Evolutionary conservation across 1,140 invertebrate species (phyloP), one percentile per base, ranked within the genome.

Genomic region (Calephelis virginiensis): DNA sequence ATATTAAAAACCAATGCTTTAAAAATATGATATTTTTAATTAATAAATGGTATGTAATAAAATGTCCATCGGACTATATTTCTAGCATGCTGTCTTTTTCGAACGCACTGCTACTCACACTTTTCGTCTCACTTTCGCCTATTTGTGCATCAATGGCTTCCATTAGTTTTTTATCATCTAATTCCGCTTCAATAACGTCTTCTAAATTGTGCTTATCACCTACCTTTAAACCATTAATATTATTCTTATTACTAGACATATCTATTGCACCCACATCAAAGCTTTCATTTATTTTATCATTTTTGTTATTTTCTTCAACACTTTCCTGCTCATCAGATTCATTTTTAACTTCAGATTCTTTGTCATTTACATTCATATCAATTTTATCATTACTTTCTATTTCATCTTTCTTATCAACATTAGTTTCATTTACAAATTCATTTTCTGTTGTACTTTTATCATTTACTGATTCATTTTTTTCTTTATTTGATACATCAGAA

Each of bases 121-220:
- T 53, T 38, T 68, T 63, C 60, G 6, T 47, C 12, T 40, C 28
- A 28, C 61, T 70, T 17, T 77, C 81, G 5, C 68, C 75, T 4
- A 82, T 81, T 13, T 85, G 75, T 12, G 68, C 74, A 8, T 83
- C 70, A 17, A 83, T 45, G 3, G 67, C 82, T 8, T 75, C 72
- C 75, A 82, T 80, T 8, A 82, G 53, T 14, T 70, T 73, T 1
- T 59, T 67, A 62, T 83, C 77, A 13, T 81, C 79, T 5, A 78
- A 53, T 45, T 80, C 76, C 10, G 62, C 53, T 11, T 77, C 77
- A n/a, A 66, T 76, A 0, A 70, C 50, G 38, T 77, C 78, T 59
- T 78, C 73, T 13, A 82, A 69, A 43, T 78, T 74, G 1, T 74
- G 70, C 59, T 75, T 69, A 70, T 68, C 50, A 49, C 49, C 49